Conservation (phyloP, 2,797 vertebrate genomes). For the Poliocrania exsul region DNA sequence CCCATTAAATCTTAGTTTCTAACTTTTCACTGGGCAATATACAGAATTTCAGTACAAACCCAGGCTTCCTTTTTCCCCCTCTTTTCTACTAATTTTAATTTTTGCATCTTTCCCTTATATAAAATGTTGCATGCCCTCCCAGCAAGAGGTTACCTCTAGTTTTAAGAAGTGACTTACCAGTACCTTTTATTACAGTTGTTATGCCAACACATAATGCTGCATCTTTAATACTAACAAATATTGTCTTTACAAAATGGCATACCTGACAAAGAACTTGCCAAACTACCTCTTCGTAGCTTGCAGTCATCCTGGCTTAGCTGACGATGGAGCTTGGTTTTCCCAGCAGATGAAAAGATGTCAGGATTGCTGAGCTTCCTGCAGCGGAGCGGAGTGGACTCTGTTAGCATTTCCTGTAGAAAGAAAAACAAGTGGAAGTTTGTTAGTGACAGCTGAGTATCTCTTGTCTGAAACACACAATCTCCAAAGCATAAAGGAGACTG, state of each 20-base stretch:
- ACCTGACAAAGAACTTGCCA: conserved; percentile 90
- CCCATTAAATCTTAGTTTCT: neutral
- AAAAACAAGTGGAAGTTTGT: neutral
- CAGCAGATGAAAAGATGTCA: conserved; percentile 88
- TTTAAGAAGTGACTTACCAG: neutral
- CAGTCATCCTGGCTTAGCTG: conserved; percentile 95
- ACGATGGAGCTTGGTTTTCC: conserved; percentile 90
- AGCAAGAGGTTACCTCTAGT: neutral
- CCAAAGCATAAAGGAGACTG: neutral
- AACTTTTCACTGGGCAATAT: neutral
- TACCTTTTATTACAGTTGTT: neutral
- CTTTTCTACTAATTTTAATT: neutral
- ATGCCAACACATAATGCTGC: neutral
- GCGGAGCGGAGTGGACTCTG: conserved; percentile 84
- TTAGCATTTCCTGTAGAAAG: conserved; percentile 80
- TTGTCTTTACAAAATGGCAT: neutral
- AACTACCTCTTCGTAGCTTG: conserved; percentile 87
- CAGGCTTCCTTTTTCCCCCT: neutral
- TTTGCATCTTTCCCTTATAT: neutral
- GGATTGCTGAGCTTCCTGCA: conserved; percentile 97
- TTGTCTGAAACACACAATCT: neutral
- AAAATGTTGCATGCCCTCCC: neutral
- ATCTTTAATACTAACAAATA: neutral
- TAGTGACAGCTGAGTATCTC: neutral
- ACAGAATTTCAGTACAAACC: neutral